Evolutionary conservation across 2,888 invertebrate species (phyloP).

Genomic region (Archaeoteleia sp.): DNA sequence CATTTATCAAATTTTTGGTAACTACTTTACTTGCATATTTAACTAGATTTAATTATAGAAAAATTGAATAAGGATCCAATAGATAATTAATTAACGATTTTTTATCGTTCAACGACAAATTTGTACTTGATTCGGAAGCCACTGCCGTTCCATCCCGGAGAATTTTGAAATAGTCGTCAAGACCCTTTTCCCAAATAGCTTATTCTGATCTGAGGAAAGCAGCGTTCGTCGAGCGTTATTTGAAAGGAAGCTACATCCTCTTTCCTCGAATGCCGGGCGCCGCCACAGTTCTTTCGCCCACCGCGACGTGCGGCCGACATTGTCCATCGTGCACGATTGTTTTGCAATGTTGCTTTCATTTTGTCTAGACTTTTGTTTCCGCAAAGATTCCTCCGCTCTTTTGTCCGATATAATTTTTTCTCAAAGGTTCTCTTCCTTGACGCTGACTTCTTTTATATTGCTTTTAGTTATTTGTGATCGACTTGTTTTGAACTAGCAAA

Average conservation of each 20-base stretch:
- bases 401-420: slow-evolving; percentile 16
- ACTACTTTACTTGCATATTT: too few relatives aligned
- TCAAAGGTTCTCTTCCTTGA: slow-evolving; percentile 1
- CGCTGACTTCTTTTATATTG: background rate
- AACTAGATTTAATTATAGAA: too few relatives aligned
- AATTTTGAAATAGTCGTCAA: background rate
- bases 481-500: background rate
- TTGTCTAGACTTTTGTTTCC: slow-evolving; percentile 25
- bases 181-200: slow-evolving; percentile 8
- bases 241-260: slow-evolving; percentile 42
- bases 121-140: background rate
- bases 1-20: too few relatives aligned
- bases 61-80: too few relatives aligned
- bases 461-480: background rate
- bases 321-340: slow-evolving; percentile 66
- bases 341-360: slow-evolving; percentile 46
- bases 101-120: too few relatives aligned
- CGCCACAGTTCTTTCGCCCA: slow-evolving; percentile 75
- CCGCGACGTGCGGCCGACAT: slow-evolving; percentile 73
- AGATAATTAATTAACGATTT: too few relatives aligned
- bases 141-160: background rate
- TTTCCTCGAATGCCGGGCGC: slow-evolving; percentile 68
- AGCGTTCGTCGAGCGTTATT: slow-evolving; percentile 19
- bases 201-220: slow-evolving; percentile 18
- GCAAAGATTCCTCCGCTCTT: slow-evolving; percentile 24